These are phyloP conservation scores for Scrobipalpa costella DNA, from an alignment of 2,888 invertebrate species.

Conservation along the genomic window DNA sequence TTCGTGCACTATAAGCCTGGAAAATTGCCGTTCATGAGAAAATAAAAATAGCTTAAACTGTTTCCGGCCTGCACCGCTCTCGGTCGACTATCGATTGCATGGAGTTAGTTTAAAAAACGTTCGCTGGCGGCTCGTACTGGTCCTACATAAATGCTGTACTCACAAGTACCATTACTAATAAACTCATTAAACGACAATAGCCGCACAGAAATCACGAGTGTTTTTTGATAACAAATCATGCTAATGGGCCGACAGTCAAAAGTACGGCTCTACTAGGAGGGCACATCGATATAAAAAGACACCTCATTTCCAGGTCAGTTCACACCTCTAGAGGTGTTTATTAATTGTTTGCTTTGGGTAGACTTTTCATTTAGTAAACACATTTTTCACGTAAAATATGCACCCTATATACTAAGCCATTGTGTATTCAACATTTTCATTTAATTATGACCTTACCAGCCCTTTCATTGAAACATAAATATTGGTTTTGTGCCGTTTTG, in stretches of 20 bases:
- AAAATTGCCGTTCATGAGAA: conserved; percentile 35
- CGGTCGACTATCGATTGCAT: conserved; percentile 36
- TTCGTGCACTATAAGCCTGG: conserved; percentile 36
- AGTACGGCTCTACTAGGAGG: background rate
- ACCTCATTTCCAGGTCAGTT: conserved; percentile 3
- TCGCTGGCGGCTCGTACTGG: conserved; percentile 37
- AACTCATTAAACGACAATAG: conserved; percentile 62
- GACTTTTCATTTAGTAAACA: background rate
- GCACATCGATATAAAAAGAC: background rate
- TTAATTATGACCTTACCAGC: conserved; percentile 86
- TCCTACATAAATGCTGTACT: conserved; percentile 26
- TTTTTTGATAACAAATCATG: conserved; percentile 51
- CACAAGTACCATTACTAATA: conserved; percentile 45
- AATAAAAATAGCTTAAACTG: conserved; percentile 39
- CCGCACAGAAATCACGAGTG: conserved; percentile 53
- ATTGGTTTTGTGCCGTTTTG: conserved; percentile 87
- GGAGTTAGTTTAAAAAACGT: conserved; percentile 33
- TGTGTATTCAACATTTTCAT: conserved; percentile 1
- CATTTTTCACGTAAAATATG: background rate
- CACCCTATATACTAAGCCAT: background rate
- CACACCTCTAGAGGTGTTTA: too few species aligned
- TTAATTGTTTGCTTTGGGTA: too few species aligned
- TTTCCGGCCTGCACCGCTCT: conserved; percentile 31
- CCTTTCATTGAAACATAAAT: conserved; percentile 88
- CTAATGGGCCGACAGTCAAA: conserved; percentile 27